Base-by-base conservation (phyloP, 2,797 vertebrate genomes). In the Austrolebias charrua region DNA sequence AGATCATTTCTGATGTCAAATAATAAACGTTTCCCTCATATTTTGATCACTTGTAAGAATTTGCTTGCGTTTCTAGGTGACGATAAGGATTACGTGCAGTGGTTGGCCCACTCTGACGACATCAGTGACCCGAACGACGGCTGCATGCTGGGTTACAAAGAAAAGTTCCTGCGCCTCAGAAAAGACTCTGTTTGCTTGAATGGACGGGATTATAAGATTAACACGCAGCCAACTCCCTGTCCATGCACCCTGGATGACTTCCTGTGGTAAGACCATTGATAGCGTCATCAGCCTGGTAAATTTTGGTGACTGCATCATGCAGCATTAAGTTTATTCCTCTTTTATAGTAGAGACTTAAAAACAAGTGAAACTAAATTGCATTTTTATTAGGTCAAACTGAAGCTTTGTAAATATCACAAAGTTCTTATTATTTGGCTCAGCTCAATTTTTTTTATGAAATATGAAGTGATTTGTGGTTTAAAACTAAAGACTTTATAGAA, bases 61-160 rank as follows among this genome's bases (percentile, higher is more conserved):
- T 19, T 11, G 3, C 6, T 48, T 15, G 2, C 55, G 33, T 51
- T 63, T 72, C 19, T 63, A 98, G 97, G 97, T 71, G 83, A 60
- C 0, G 92, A 93, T 7, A 38, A 71, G 0, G 97, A 98, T 84
- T 98, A 98, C 14, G 93, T 94, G 74, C 84, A 92, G 68, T 98
- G 97, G 97, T 87, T 98, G 90, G 95, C 96, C 0, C 97, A 98
- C 85, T 98, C 96, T 11, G 93, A 95, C 71, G 92, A 96, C 75
- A 92, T 96, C 65, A 94, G 92, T 0, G 90, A 94, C 54, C 94
- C 95, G 18, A 80, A 85, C 0, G 94, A 98, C 29, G 97, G 96
- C 69, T 98, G 96, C 88, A 95, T 96, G 65, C 89, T 98, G 77
- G 97, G 96, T n/a, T 98, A 95, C 81, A 97, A 96, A 79, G 96